Conservation (phyloP, 2,797 vertebrate genomes). For the Malacoctenus gilli region DNA sequence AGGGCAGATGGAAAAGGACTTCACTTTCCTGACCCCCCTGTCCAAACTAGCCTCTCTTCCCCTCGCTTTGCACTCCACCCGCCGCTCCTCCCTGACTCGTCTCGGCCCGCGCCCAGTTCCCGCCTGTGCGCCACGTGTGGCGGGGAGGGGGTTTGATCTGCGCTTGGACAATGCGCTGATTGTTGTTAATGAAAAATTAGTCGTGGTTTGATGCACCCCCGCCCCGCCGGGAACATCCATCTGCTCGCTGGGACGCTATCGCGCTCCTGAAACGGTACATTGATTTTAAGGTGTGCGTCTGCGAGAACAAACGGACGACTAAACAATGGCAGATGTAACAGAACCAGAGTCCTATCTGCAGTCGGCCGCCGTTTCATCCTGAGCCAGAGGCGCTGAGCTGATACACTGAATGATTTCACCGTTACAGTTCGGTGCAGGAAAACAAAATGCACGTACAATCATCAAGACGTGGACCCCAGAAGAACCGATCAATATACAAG, state of each 20-base stretch:
- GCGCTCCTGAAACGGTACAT: slow-evolving; percentile 13
- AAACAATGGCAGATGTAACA: slow-evolving; percentile 43
- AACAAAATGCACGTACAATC: slow-evolving; percentile 9
- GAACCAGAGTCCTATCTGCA: slow-evolving; percentile 31
- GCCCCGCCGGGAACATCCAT: slow-evolving; percentile 36
- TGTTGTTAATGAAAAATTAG: slow-evolving; percentile 61
- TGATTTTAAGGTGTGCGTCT: slow-evolving; percentile 40
- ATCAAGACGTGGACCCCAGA: too few relatives aligned
- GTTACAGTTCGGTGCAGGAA: slow-evolving; percentile 9
- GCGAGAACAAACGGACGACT: slow-evolving; percentile 45
- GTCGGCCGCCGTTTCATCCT: slow-evolving; percentile 31
- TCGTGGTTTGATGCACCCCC: slow-evolving; percentile 43
- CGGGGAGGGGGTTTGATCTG: slow-evolving; percentile 47
- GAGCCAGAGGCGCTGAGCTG: slow-evolving; percentile 14
- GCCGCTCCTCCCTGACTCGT: slow-evolving; percentile 11
- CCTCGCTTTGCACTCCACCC: slow-evolving; percentile 19
- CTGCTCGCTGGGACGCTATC: slow-evolving; percentile 44
- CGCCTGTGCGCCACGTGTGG: slow-evolving; percentile 47
- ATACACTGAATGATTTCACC: slow-evolving; percentile 10
- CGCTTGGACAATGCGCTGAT: slow-evolving; percentile 48
- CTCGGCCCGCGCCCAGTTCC: slow-evolving; percentile 28
- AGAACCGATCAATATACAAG: too few relatives aligned
- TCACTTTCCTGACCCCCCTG: slow-evolving; percentile 45
- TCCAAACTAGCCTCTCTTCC: slow-evolving; percentile 33
- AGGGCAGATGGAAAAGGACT: slow-evolving; percentile 70